These are phyloP conservation scores for Leptopilina syphax DNA, from an alignment of 2,888 invertebrate genomes.

Conservation along the genomic window DNA sequence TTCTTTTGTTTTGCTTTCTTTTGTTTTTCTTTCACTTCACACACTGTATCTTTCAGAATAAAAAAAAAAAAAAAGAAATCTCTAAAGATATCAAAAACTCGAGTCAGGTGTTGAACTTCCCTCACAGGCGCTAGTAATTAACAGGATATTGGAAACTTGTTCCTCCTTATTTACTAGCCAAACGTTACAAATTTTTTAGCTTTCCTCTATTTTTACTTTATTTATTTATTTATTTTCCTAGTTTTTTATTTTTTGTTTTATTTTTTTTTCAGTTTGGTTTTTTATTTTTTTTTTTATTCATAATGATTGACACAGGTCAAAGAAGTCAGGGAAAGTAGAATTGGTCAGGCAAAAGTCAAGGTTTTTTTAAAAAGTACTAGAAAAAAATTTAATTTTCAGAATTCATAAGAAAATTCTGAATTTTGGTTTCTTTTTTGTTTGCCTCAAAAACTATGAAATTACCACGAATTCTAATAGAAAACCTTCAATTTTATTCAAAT, in stretches of 20 bases:
- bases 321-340: too few species aligned
- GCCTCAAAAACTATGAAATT: too few species aligned
- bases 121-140: conserved; percentile 23
- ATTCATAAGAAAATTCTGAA: too few species aligned
- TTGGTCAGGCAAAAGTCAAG: too few species aligned
- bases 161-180: not conserved
- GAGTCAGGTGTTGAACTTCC: not conserved
- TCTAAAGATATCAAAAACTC: conserved; percentile 22
- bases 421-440: too few species aligned
- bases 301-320: too few species aligned
- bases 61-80: conserved; percentile 16
- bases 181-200: conserved; percentile 1
- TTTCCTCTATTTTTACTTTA: not conserved
- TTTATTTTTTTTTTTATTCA: not conserved
- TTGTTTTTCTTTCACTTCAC: conserved; percentile 4
- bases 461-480: too few species aligned
- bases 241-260: not conserved
- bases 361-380: too few species aligned
- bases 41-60: not conserved
- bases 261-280: not conserved
- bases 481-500: too few species aligned
- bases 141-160: conserved; percentile 21
- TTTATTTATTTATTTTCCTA: not conserved
- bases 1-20: not conserved
- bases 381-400: too few species aligned